These are phyloP conservation scores for Eclectus roratus DNA, from an alignment of 2,113 vertebrate species.

Conservation along the genomic window DNA sequence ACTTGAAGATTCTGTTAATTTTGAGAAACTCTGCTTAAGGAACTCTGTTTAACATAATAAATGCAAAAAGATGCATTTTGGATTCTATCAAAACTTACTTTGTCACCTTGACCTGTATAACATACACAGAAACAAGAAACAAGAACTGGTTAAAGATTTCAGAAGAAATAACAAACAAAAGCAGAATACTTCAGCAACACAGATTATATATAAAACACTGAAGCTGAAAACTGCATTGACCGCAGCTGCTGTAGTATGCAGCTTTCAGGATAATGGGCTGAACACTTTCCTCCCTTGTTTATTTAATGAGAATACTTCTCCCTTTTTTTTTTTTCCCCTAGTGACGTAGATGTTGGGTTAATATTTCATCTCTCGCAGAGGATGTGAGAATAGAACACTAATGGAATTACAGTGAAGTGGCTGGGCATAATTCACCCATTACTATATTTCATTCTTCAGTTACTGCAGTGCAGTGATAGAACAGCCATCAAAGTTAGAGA, in stretches of 20 bases:
- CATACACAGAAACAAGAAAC: neutral
- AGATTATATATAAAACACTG: neutral
- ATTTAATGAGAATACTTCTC: neutral
- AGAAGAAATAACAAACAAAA: neutral
- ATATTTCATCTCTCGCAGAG: neutral
- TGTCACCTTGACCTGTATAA: neutral
- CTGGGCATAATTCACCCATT: neutral
- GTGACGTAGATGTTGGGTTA: neutral
- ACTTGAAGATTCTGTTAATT: neutral
- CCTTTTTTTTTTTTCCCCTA: neutral
- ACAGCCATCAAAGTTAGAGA: neutral
- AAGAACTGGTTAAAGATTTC: neutral
- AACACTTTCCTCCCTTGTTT: conserved; percentile 1
- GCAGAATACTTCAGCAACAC: neutral
- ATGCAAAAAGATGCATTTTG: neutral
- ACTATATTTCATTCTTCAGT: neutral
- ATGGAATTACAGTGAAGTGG: neutral
- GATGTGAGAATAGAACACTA: neutral
- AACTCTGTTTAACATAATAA: neutral
- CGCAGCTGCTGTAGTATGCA: neutral
- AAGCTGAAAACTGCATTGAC: neutral
- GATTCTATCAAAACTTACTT: neutral
- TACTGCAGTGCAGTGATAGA: neutral
- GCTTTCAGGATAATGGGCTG: neutral
- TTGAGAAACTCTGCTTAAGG: neutral